Evolutionary conservation across 2,888 invertebrate genomes (phyloP), one percentile per base, ranked within the genome.

Genomic region (Spodoptera littoralis): DNA sequence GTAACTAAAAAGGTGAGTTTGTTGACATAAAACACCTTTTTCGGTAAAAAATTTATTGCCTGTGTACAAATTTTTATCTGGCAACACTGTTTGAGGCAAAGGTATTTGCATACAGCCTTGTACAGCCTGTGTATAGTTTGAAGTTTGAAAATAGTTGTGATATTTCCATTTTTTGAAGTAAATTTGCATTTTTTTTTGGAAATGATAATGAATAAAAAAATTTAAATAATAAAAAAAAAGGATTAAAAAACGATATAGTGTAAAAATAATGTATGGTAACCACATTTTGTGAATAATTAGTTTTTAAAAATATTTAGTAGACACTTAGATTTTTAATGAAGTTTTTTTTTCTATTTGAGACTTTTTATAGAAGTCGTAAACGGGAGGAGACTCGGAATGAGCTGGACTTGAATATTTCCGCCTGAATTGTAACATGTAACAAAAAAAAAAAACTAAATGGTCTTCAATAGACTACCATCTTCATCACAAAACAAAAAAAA

Each of bases 1-100:
- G 86, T 92, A 89, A 87, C 60, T 9, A 30, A 13, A 11, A 30
- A 58, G 57, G 53, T 60, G 68, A 36, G 36, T 9, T 70, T 73
- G 61, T 76, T 72, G 49, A 46, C 58, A 73, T 30, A 53, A 62
- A 72, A 65, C 50, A 72, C 60, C 53, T 47, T 59, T 64, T 60
- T 68, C 72, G 66, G 55, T 68, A 52, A 52, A 69, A 68, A 73
- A 70, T 44, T 49, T 64, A 61, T 67, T 66, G 66, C 72, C 56
- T 27, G 65, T 82, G 70, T 77, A 77, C 62, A 73, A 76, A 76
- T 67, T 64, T 36, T 8, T 36, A 30, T 59, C 41, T 62, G 61
- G 72, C 72, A 58, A 67, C 59, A 70, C 56, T 52, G 45, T 27
- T 27, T 59, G 9, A 66, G 72, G 65, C 65, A 46, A 65, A 65